These are phyloP conservation scores for Bubalus kerabau DNA, from an alignment of 2,113 vertebrate species.

Conservation along the genomic window DNA sequence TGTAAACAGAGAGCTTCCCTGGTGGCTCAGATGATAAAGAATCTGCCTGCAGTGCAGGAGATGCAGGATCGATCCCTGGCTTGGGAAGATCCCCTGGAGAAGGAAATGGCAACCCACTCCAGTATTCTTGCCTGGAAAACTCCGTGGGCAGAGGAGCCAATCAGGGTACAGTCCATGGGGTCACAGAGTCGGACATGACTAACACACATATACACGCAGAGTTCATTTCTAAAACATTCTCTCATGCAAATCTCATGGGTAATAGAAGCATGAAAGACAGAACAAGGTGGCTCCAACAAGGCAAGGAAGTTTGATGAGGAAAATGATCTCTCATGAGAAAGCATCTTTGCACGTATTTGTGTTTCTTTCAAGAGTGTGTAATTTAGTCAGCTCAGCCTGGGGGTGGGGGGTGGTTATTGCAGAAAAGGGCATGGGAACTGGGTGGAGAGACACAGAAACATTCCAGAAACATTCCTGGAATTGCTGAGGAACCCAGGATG, in stretches of 20 bases:
- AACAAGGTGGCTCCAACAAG: not conserved
- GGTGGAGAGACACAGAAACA: not conserved
- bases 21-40: not conserved
- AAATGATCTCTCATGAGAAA: not conserved
- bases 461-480: not conserved
- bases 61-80: not conserved
- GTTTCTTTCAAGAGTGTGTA: constrained; percentile 21
- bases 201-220: not conserved
- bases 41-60: not conserved
- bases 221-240: not conserved
- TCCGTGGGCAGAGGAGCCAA: not conserved
- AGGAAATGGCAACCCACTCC: not conserved
- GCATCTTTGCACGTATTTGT: not conserved
- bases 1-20: not conserved
- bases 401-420: not conserved
- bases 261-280: rapidly evolving
- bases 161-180: not conserved
- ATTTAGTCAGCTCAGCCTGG: not conserved
- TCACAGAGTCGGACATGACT: not conserved
- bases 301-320: not conserved
- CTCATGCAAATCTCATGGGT: not conserved
- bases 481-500: not conserved
- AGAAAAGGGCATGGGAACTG: constrained; percentile 7
- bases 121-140: not conserved
- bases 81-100: not conserved